These are phyloP conservation scores for Bos indicus DNA, from an alignment of 2,113 vertebrate species.

Conservation along the genomic window DNA sequence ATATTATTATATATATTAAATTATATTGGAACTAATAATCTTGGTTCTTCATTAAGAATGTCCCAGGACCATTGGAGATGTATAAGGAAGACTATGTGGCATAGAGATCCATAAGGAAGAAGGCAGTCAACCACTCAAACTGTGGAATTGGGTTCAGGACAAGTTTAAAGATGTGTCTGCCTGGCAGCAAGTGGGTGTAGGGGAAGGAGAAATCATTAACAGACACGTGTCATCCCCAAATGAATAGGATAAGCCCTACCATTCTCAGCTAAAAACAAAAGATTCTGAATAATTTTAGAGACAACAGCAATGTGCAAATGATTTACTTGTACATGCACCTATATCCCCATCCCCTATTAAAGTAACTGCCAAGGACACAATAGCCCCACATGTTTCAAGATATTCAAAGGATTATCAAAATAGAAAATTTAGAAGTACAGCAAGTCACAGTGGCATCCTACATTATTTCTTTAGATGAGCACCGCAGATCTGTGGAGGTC, in stretches of 20 bases:
- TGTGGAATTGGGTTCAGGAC: neutral
- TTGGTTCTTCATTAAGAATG: neutral
- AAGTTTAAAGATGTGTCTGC: neutral
- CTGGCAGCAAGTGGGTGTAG: accelerated
- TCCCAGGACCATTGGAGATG: neutral
- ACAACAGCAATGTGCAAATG: neutral
- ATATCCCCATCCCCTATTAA: neutral
- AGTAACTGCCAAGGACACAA: neutral
- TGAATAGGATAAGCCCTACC: neutral
- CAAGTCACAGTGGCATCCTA: neutral
- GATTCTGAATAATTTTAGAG: neutral
- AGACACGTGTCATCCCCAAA: neutral
- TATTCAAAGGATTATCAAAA: neutral
- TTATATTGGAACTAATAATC: neutral
- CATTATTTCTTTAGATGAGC: neutral
- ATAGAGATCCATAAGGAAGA: neutral
- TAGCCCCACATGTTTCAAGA: neutral
- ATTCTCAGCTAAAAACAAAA: neutral
- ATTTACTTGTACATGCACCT: neutral
- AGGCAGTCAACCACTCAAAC: neutral
- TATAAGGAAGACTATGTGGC: neutral
- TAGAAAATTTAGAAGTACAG: neutral
- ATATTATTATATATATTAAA: too few relatives aligned
- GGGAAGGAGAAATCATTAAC: neutral
- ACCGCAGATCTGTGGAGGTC: neutral